Conservation (phyloP, 2,888 invertebrate genomes). For the Venusia cambrica region DNA sequence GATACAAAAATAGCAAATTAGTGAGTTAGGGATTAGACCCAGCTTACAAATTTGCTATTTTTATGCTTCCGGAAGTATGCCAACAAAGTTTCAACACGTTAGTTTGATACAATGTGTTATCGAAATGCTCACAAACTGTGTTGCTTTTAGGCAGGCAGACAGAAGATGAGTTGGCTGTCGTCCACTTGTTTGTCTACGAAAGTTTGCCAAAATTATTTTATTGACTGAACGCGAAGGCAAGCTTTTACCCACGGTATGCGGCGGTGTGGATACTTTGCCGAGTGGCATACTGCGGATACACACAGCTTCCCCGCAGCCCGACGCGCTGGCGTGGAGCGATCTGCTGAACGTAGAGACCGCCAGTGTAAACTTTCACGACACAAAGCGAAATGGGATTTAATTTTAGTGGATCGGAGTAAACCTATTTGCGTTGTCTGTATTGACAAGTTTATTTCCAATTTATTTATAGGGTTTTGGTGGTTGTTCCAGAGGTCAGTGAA, state of each 20-base stretch:
- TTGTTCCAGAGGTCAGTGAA: constrained; percentile 73
- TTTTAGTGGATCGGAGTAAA: constrained; percentile 1
- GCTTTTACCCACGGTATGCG: constrained; percentile 56
- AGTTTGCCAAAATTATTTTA: constrained; percentile 80
- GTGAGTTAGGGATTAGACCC: background rate
- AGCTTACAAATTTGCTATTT: constrained; percentile 1
- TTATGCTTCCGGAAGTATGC: constrained; percentile 20
- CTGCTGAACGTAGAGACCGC: constrained; percentile 3
- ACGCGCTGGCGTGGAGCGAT: constrained; percentile 8
- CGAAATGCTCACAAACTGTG: constrained; percentile 68
- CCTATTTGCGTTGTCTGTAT: constrained; percentile 11
- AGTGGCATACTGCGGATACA: constrained; percentile 25
- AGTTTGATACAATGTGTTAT: constrained; percentile 58
- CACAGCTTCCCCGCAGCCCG: constrained; percentile 9
- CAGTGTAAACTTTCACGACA: constrained; percentile 1
- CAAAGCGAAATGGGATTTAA: constrained; percentile 3
- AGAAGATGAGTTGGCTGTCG: constrained; percentile 78
- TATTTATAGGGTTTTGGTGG: constrained; percentile 36
- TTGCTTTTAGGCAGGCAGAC: constrained; percentile 71
- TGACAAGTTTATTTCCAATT: constrained; percentile 25
- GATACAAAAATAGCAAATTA: background rate
- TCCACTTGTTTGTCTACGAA: constrained; percentile 77
- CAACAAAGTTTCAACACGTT: constrained; percentile 40
- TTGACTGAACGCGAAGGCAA: constrained; percentile 68
- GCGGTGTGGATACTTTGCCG: constrained; percentile 39